Base-by-base conservation (phyloP, 2,888 invertebrate genomes). In the Cremastinae sp. region DNA sequence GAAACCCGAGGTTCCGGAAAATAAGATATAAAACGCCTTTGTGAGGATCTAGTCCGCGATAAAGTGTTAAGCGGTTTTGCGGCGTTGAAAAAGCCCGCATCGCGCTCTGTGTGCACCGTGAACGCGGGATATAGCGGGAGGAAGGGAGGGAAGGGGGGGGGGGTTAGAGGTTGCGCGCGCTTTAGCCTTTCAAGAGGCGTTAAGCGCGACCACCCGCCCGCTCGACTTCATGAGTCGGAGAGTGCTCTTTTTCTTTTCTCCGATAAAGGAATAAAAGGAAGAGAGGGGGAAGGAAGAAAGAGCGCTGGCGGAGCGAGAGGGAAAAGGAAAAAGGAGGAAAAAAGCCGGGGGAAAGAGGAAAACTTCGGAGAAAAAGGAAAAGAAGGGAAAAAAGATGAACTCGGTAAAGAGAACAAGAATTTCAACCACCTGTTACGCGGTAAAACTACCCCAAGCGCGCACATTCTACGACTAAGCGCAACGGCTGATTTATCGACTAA, bases 381-480 rank as follows among this genome's bases (percentile, higher is more conserved):
- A 36, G 34, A 28, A 41, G 34, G 45, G 58, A 8, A 22, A 43
- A 61, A 59, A 66, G 45, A 70, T 43, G 59, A 41, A 61, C 49
- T 12, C 59, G 69, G 80, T 79, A 82, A 83, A 85, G 85, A 83
- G 86, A 86, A 86, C 84, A 86, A 84, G 87, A 86, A 85, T 84
- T 84, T 84, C 86, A 86, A 87, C 88, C 88, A 88, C 88, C 88
- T 88, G 88, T 88, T 88, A 86, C 86, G 81, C 87, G 82, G 83
- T 83, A 84, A 85, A 87, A 85, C 84, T 84, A 85, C 83, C 84
- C 81, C 78, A 76, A 77, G 68, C 76, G 70, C 77, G 70, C 54
- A 53, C 68, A 70, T 77, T 73, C 73, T 70, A 84, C 86, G 85
- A 84, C 85, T 82, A 84, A 86, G 85, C 83, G 79, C 70, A 66